phyloP scores from a whole-genome alignment of 2,113 vertebrate genomes.

The Alethe diademata region DNA sequence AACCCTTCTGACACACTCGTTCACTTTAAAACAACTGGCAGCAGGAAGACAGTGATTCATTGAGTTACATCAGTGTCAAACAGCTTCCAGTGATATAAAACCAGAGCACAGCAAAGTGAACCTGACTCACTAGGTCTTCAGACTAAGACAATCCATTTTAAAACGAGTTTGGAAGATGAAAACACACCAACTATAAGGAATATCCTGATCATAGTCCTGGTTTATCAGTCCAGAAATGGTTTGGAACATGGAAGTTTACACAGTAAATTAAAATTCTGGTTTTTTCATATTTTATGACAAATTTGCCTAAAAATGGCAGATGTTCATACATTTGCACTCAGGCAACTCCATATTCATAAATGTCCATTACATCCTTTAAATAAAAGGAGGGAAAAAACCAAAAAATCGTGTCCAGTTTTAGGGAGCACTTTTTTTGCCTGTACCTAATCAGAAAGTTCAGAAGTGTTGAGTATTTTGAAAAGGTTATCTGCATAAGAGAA shows the following conservation, averaged over 20 bases:
- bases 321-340: not conserved
- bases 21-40: not conserved
- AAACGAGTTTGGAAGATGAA: not conserved
- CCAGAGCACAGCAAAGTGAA: not conserved
- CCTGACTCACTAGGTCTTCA: not conserved
- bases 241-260: not conserved
- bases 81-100: not conserved
- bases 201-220: not conserved
- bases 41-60: not conserved
- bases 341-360: not conserved
- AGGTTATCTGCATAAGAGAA: constrained; percentile 4
- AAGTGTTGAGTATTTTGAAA: not conserved
- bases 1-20: not conserved
- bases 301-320: not conserved
- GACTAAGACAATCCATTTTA: not conserved
- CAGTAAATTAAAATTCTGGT: not conserved
- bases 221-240: not conserved
- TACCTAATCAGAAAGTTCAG: not conserved
- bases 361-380: not conserved
- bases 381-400: rapidly evolving
- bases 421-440: not conserved
- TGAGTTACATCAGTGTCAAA: not conserved
- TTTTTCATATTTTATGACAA: not conserved
- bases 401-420: not conserved
- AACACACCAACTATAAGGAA: not conserved